Conservation (phyloP, 2,113 vertebrate species). For the Bettongia penicillata region DNA sequence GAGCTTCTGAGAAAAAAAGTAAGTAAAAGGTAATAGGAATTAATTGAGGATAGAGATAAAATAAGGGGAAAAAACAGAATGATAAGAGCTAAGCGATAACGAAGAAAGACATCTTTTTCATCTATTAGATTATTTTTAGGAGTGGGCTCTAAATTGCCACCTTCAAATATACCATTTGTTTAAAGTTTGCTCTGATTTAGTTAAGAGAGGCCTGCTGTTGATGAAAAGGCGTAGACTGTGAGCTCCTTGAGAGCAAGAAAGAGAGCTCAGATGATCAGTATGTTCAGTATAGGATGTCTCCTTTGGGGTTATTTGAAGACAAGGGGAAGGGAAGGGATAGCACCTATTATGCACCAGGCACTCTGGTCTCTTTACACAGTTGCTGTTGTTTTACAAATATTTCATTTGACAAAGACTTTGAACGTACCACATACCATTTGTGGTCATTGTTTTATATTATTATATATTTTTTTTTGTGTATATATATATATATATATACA, state of each 20-base stretch:
- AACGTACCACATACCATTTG: not conserved
- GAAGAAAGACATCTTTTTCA: not conserved
- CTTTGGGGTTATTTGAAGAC: not conserved
- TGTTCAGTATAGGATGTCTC: not conserved
- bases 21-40: not conserved
- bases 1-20: not conserved
- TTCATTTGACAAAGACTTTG: not conserved
- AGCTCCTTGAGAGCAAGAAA: not conserved
- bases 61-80: not conserved
- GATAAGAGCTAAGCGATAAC: not conserved
- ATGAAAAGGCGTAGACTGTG: not conserved
- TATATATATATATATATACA: too few species aligned
- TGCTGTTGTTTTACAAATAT: not conserved
- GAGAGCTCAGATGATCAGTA: not conserved
- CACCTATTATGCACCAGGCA: not conserved
- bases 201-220: conserved; percentile 24
- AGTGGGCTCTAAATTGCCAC: conserved; percentile 17
- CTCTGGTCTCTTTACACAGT: not conserved
- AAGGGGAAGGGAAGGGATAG: not conserved
- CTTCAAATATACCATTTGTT: conserved; percentile 37
- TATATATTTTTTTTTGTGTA: too few species aligned
- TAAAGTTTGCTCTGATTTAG: conserved; percentile 11
- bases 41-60: not conserved
- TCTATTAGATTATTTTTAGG: not conserved
- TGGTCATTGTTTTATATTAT: not conserved